A percentile compares a stretch with the other conserved stretches of the same genome.
phyloP scores from a whole-genome alignment of 2,113 vertebrate genomes.

The Trogon melanurus region DNA sequence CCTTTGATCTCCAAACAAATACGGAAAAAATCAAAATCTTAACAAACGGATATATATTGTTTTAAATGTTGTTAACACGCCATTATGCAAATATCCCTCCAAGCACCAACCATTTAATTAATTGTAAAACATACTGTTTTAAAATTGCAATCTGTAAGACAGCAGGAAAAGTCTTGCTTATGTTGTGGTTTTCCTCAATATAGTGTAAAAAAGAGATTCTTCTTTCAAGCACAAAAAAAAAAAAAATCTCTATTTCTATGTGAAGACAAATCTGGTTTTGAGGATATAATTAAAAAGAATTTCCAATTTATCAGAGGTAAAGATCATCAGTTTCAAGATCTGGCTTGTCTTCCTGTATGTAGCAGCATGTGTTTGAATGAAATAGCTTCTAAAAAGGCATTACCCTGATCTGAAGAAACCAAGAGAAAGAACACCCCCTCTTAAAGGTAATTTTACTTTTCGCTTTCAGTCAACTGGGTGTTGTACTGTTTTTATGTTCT shows the following conservation, averaged over 20 bases:
- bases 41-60: background rate
- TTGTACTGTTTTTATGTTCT: background rate
- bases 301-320: background rate
- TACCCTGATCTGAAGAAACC: background rate
- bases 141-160: background rate
- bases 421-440: background rate
- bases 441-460: background rate
- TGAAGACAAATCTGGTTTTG: background rate
- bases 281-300: background rate
- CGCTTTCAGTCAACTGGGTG: background rate
- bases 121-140: background rate
- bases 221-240: background rate
- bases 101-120: background rate
- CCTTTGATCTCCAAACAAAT: background rate
- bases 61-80: background rate
- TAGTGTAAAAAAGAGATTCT: background rate
- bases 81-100: rapidly evolving
- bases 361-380: background rate
- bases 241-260: background rate
- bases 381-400: background rate
- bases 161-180: background rate
- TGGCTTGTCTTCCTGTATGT: background rate
- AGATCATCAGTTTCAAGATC: background rate
- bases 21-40: background rate
- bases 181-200: background rate